A percentile compares a stretch with the other conserved stretches of the same genome.
Evolutionary conservation across 2,113 vertebrate species (phyloP).

Genomic region (Callionymus lyra): DNA sequence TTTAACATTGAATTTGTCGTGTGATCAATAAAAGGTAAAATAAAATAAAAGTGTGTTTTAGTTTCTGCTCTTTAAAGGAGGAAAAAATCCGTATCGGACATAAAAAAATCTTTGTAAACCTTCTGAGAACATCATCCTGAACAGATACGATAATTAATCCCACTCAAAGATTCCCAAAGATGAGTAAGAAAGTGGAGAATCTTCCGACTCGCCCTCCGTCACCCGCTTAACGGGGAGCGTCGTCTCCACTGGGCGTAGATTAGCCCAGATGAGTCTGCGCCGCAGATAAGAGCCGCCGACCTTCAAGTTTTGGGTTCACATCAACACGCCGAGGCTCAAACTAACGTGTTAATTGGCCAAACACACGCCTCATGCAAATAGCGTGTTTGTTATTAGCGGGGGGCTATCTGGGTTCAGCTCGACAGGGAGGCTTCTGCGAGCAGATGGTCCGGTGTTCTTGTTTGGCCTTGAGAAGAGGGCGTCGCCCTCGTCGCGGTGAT

Average conservation of each 20-base stretch:
- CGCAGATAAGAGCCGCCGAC: constrained; percentile 58
- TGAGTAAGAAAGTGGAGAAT: too few species aligned
- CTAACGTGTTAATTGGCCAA: constrained; percentile 64
- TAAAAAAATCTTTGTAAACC: too few species aligned
- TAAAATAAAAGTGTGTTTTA: too few species aligned
- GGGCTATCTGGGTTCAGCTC: constrained; percentile 66
- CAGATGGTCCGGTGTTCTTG: constrained; percentile 68
- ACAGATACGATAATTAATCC: too few species aligned
- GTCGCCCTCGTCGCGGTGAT: constrained; percentile 50
- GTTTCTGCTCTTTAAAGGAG: too few species aligned
- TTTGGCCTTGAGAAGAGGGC: constrained; percentile 70
- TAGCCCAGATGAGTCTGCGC: constrained; percentile 61
- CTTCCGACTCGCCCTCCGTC: constrained; percentile 46
- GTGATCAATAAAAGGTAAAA: too few species aligned
- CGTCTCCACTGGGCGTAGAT: constrained; percentile 55
- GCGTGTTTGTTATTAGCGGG: constrained; percentile 63
- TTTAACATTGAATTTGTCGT: too few species aligned
- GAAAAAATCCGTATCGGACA: too few species aligned
- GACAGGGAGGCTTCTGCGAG: constrained; percentile 62
- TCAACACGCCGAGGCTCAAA: constrained; percentile 56
- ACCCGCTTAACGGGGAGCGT: constrained; percentile 52
- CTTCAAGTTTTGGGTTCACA: constrained; percentile 67
- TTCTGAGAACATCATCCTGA: too few species aligned
- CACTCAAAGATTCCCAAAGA: too few species aligned
- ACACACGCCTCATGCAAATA: constrained; percentile 65